These are phyloP conservation scores for Triops longicaudatus DNA, from an alignment of 1,140 invertebrate species.

Conservation along the genomic window DNA sequence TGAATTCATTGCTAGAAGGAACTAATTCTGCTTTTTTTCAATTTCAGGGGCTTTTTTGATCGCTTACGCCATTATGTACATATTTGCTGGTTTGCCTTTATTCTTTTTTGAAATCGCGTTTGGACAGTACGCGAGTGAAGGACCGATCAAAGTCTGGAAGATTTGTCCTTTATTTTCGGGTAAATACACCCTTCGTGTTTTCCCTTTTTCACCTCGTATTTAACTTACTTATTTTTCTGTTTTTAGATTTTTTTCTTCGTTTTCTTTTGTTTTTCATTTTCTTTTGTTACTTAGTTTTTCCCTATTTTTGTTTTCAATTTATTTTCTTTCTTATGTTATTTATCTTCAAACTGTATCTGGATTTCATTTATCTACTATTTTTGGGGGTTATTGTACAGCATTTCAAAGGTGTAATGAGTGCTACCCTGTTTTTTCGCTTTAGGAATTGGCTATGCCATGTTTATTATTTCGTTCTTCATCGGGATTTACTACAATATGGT, in stretches of 20 bases:
- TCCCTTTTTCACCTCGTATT: neutral
- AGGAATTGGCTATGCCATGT: constrained; percentile 73
- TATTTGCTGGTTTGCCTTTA: constrained; percentile 71
- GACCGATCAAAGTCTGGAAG: constrained; percentile 48
- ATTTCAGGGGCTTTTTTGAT: constrained; percentile 65
- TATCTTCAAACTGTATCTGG: too few species aligned
- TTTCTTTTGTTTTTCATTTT: too few species aligned
- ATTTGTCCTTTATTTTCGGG: constrained; percentile 35
- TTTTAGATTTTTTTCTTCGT: too few species aligned
- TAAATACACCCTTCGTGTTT: constrained; percentile 25
- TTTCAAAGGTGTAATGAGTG: too few species aligned
- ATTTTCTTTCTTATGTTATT: too few species aligned
- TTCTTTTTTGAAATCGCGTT: constrained; percentile 81
- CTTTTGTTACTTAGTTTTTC: too few species aligned
- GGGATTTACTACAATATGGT: constrained; percentile 78
- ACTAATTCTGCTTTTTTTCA: neutral
- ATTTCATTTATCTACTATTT: too few species aligned
- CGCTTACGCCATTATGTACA: constrained; percentile 73
- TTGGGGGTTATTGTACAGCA: too few species aligned
- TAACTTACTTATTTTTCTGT: neutral
- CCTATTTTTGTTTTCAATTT: too few species aligned
- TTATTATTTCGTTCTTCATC: constrained; percentile 70
- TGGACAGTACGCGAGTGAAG: constrained; percentile 62
- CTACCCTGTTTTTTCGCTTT: constrained; percentile 41
- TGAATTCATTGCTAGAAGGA: neutral